Evolutionary conservation across 2,797 vertebrate genomes (phyloP).

Genomic region (Oreonectes daqikongensis): DNA sequence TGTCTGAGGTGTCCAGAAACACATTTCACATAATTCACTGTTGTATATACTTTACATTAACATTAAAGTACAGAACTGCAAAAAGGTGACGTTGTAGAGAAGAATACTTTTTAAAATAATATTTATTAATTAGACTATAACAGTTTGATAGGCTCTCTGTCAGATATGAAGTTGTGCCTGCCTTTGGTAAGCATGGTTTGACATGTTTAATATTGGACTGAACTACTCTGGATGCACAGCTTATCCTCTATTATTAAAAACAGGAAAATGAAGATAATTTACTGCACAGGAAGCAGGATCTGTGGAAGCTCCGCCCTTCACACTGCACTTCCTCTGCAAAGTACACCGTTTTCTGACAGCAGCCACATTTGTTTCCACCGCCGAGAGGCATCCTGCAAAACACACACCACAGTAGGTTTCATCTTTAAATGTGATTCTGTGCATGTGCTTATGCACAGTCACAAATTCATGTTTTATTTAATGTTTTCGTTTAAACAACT

Average conservation of each 20-base stretch:
- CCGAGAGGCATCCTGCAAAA: slow-evolving; percentile 91
- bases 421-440: neutral
- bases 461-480: too few species aligned
- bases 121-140: too few species aligned
- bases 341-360: slow-evolving; percentile 92
- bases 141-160: neutral
- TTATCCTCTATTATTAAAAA: neutral
- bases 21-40: too few species aligned
- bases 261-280: slow-evolving; percentile 68
- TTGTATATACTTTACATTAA: too few species aligned
- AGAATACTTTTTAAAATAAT: too few species aligned
- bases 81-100: too few species aligned
- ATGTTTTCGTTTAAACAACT: too few species aligned
- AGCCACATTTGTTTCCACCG: slow-evolving; percentile 93
- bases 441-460: neutral
- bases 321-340: slow-evolving; percentile 97
- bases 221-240: neutral
- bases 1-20: too few species aligned
- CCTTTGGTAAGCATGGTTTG: neutral
- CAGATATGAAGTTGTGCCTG: neutral
- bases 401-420: neutral
- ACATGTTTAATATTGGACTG: too few species aligned
- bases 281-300: slow-evolving; percentile 97
- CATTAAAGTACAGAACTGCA: too few species aligned
- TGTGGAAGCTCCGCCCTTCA: slow-evolving; percentile 94